Evolutionary conservation across 2,113 vertebrate genomes (phyloP), one percentile per base, ranked within the genome.

Genomic region (Prionailurus viverrinus): DNA sequence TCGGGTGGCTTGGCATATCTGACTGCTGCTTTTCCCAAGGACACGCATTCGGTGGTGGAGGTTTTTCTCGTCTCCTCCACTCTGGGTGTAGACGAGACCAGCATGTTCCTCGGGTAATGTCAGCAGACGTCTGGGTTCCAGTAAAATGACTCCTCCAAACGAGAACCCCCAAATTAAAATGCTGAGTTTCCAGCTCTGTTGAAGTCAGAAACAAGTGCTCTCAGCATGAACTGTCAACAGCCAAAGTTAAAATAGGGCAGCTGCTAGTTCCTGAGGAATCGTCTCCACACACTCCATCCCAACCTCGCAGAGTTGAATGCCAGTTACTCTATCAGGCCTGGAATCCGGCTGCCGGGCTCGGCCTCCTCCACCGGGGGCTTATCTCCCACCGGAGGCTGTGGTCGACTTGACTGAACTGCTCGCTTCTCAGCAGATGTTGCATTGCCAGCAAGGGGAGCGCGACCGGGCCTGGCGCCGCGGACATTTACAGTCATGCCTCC

Each of bases 141-240:
- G 82, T 69, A 53, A 92, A 84, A 73, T 0, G 27, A 58, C 27
- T 66, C 92, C 74, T 88, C 48, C 87, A 39, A 95, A 96, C 2
- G 21, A 86, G 96, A 95, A 79, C 81, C 48, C 48, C 41, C 0
- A 85, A 79, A 89, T 92, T 55, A 94, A 86, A 95, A 96, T 0
- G 14, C 48, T 0, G 36, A 55, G 80, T 73, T 74, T 89, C 91
- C 94, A 83, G 71, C 89, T 91, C 79, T 93, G 91, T 74, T 73
- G 55, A 95, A 41, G 74, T 97, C 85, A 13, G 92, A 96, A 84
- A 97, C 92, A 96, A 97, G 94, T 87, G 68, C 76, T 94, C 92
- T 91, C 84, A 74, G 96, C 93, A 36, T 36, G 86, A 13, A 33
- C 36, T 95, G 91, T 95, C 93, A 92, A 84, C 8, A 89, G 68